Evolutionary conservation across 2,797 vertebrate genomes (phyloP).

Genomic region (Poeciliopsis infans): DNA sequence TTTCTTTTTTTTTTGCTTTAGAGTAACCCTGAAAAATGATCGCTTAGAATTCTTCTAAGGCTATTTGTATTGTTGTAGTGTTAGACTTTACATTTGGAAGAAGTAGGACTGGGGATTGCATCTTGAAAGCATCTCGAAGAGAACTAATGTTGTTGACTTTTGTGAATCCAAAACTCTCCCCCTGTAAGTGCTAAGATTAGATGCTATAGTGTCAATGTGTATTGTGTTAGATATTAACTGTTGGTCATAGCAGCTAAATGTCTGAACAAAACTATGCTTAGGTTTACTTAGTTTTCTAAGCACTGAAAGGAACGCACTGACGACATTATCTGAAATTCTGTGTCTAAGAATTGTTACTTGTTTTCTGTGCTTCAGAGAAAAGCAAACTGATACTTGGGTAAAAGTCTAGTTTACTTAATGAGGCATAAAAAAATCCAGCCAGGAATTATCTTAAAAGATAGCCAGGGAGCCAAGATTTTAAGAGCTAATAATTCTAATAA

Average conservation of each 20-base stretch:
- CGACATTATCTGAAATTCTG: background rate
- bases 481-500: background rate
- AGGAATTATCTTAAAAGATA: background rate
- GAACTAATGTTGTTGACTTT: background rate
- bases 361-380: background rate
- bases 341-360: background rate
- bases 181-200: background rate
- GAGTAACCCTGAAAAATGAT: background rate
- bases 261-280: background rate
- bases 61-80: background rate
- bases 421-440: background rate
- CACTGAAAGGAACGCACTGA: background rate
- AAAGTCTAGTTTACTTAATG: background rate
- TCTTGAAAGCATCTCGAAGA: background rate
- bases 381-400: background rate
- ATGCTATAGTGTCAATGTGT: background rate
- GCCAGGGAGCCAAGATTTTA: too few species aligned
- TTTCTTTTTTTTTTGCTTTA: background rate
- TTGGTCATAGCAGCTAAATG: background rate
- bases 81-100: background rate
- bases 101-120: background rate
- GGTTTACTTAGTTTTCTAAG: background rate
- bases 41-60: background rate
- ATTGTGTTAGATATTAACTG: background rate
- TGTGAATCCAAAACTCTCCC: background rate